Evolutionary conservation across 2,113 vertebrate genomes (phyloP).

Genomic region (Rhombomys opimus): DNA sequence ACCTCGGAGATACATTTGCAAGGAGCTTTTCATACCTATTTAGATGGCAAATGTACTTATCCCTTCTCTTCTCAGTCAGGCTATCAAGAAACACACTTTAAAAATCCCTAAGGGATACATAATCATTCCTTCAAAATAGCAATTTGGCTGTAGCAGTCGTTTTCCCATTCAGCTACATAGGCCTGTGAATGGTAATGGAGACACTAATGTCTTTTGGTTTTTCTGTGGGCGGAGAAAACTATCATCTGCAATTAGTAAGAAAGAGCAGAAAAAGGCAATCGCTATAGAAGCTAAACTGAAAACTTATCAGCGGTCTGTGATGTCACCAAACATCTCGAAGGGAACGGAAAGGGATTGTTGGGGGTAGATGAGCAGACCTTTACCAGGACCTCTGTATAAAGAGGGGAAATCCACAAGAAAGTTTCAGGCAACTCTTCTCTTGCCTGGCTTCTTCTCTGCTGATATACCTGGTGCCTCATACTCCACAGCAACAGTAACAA

Average conservation of each 20-base stretch:
- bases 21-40: conserved; percentile 51
- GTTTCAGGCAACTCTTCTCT: not conserved
- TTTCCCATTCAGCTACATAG: conserved; percentile 61
- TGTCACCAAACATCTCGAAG: not conserved
- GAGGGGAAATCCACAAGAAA: not conserved
- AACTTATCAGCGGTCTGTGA: not conserved
- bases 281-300: conserved; percentile 21
- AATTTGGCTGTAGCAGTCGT: conserved; percentile 58
- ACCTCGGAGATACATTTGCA: conserved; percentile 61
- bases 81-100: conserved; percentile 74
- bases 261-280: conserved; percentile 43
- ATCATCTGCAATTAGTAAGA: conserved; percentile 65
- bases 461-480: not conserved
- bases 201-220: conserved; percentile 65
- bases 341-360: not conserved
- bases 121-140: conserved; percentile 76
- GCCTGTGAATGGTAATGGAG: conserved; percentile 65
- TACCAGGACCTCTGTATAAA: not conserved
- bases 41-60: conserved; percentile 68
- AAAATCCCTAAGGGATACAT: conserved; percentile 70
- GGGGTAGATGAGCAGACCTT: not conserved
- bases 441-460: not conserved
- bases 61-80: conserved; percentile 49
- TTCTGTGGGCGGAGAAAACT: conserved; percentile 12
- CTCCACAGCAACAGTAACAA: not conserved